A percentile compares a stretch with the other conserved stretches of the same genome.
Evolutionary conservation across 2,113 vertebrate genomes (phyloP).

Genomic region (Odontesthes bonariensis): DNA sequence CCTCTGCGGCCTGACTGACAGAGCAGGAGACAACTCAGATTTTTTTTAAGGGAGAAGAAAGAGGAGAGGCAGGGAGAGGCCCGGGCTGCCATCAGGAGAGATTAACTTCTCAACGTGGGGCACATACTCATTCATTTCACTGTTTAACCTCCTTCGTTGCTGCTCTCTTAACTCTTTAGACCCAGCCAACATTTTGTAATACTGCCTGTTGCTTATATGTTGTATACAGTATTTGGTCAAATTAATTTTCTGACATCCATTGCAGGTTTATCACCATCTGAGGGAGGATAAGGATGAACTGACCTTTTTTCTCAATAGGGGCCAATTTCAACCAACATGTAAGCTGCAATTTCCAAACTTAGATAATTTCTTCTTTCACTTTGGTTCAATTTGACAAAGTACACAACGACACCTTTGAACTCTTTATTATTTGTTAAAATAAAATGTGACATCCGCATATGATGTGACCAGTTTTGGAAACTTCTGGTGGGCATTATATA

Average conservation of each 20-base stretch:
- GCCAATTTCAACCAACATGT: no score
- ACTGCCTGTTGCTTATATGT: slow-evolving; percentile 7
- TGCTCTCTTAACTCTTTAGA: slow-evolving; percentile 41
- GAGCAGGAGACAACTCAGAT: slow-evolving; percentile 33
- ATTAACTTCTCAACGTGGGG: slow-evolving; percentile 63
- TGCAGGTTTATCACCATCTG: background rate
- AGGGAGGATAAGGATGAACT: no score
- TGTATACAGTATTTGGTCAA: background rate
- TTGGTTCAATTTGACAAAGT: no score
- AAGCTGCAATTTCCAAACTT: no score
- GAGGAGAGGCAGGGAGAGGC: slow-evolving; percentile 60
- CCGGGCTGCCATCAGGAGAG: slow-evolving; percentile 50
- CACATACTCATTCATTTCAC: slow-evolving; percentile 59
- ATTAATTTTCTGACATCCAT: slow-evolving; percentile 5
- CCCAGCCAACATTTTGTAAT: slow-evolving; percentile 15
- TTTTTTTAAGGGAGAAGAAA: slow-evolving; percentile 28
- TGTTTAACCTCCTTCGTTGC: slow-evolving; percentile 41
- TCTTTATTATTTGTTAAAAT: no score
- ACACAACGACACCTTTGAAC: no score
- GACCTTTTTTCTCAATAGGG: no score
- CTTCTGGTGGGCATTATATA: no score
- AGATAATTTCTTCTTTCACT: no score
- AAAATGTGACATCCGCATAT: no score
- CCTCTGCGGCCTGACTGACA: slow-evolving; percentile 3
- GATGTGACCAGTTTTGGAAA: no score